Conservation (phyloP, 2,797 vertebrate genomes). For the Mormyrus hasselquistii region DNA sequence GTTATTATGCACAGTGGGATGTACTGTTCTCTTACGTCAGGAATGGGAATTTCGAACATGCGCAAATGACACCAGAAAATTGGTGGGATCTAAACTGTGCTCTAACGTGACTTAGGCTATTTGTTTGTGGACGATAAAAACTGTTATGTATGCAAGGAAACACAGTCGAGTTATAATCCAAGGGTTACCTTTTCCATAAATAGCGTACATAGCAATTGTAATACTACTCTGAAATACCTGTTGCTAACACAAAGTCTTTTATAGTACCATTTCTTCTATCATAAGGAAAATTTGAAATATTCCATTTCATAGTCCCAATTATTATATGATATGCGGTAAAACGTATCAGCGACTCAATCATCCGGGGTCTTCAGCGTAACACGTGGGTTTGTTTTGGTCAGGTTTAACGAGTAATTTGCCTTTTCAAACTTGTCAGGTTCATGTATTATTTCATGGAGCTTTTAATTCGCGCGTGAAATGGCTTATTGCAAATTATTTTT, state of each 20-base stretch:
- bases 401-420: background rate
- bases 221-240: background rate
- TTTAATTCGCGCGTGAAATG: background rate
- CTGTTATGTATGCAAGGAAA: background rate
- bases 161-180: background rate
- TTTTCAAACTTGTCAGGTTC: background rate
- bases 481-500: background rate
- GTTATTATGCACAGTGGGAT: constrained; percentile 67
- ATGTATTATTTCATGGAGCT: background rate
- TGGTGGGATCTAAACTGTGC: background rate
- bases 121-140: background rate
- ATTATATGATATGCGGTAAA: background rate
- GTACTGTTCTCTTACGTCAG: constrained; percentile 52
- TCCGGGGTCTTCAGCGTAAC: background rate
- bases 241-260: background rate
- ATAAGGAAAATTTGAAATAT: background rate
- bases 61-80: background rate
- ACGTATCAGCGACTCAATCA: background rate
- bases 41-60: constrained; percentile 7
- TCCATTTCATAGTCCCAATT: background rate
- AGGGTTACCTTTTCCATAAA: background rate
- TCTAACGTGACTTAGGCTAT: background rate
- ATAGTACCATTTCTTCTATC: background rate
- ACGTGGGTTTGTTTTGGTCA: background rate
- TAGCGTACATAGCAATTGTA: background rate